phyloP scores from a whole-genome alignment of 2,797 vertebrate genomes.

The Spinus olivaceus region DNA sequence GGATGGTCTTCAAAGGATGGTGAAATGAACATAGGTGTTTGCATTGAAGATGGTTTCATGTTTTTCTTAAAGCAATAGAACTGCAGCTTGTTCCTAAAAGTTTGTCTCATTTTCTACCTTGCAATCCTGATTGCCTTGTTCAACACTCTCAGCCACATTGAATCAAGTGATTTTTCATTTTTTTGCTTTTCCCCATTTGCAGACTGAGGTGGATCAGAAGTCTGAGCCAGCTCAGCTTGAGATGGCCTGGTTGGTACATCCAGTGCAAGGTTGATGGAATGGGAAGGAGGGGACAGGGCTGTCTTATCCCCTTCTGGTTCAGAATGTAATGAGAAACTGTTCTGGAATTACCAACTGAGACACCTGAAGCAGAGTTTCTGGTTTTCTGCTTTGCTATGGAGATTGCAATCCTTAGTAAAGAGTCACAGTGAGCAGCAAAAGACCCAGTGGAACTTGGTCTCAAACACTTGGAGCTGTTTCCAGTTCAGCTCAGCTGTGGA shows the following conservation, averaged over 20 bases:
- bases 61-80: neutral
- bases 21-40: neutral
- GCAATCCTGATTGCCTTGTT: neutral
- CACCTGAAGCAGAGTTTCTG: neutral
- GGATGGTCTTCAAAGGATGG: neutral
- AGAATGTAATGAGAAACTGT: neutral
- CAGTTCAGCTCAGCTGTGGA: neutral
- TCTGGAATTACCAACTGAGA: neutral
- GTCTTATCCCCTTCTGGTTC: neutral
- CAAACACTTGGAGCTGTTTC: neutral
- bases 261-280: neutral
- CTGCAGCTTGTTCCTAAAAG: neutral
- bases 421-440: neutral
- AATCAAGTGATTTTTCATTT: rapidly evolving
- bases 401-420: neutral
- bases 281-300: neutral
- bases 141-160: neutral
- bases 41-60: neutral
- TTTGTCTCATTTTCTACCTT: neutral
- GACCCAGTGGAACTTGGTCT: rapidly evolving
- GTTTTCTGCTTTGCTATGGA: neutral
- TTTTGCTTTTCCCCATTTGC: neutral
- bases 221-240: neutral
- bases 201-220: neutral
- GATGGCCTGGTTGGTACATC: neutral